These are phyloP conservation scores for Idaea aversata DNA, from an alignment of 2,888 invertebrate genomes.

Conservation along the genomic window DNA sequence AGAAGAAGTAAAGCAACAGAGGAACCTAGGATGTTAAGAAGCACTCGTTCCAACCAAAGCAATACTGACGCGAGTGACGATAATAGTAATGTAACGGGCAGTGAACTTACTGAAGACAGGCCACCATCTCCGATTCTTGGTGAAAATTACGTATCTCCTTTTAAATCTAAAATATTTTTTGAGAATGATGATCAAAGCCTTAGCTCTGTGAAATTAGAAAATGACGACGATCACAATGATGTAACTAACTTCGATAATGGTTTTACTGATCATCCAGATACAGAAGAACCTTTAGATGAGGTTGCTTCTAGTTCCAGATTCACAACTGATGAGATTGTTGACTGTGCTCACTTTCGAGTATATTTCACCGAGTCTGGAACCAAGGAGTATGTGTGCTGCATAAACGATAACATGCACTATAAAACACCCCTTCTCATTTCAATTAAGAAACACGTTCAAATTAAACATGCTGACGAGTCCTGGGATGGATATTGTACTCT, in stretches of 20 bases:
- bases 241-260: slow-evolving; percentile 11
- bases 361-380: slow-evolving; percentile 45
- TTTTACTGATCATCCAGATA: background rate
- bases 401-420: slow-evolving; percentile 64
- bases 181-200: slow-evolving; percentile 37
- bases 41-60: slow-evolving; percentile 45
- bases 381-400: slow-evolving; percentile 68
- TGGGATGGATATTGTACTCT: slow-evolving; percentile 81
- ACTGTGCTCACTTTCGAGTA: slow-evolving; percentile 63
- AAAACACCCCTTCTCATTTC: slow-evolving; percentile 64
- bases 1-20: slow-evolving; percentile 29
- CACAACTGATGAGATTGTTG: slow-evolving; percentile 36
- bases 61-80: slow-evolving; percentile 39
- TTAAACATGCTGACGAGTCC: slow-evolving; percentile 54
- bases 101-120: background rate
- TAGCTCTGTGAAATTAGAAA: background rate
- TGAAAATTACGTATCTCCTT: slow-evolving; percentile 16
- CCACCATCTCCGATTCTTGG: background rate
- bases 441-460: slow-evolving; percentile 68
- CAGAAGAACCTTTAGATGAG: background rate
- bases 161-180: slow-evolving; percentile 60
- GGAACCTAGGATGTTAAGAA: slow-evolving; percentile 42
- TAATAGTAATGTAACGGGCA: slow-evolving; percentile 33
- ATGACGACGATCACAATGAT: slow-evolving; percentile 17
- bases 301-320: slow-evolving; percentile 2